Percentiles rank a stretch among this genome's conserved stretches.
These are phyloP conservation scores for Danio aesculapii DNA, from an alignment of 2,797 vertebrate genomes.

Conservation along the genomic window DNA sequence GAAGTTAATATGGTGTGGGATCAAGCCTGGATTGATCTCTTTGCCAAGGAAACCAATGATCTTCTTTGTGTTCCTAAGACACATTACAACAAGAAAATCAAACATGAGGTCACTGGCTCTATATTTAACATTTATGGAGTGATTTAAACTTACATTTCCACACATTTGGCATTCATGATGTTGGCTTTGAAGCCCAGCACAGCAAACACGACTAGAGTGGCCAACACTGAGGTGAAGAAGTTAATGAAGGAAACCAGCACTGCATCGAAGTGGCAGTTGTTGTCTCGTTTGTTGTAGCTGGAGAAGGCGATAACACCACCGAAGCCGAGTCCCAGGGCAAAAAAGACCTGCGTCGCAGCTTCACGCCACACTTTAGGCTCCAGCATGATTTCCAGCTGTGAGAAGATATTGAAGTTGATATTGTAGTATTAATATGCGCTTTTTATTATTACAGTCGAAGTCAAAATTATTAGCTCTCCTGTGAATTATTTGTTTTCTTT, in stretches of 20 bases:
- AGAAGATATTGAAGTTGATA: slow-evolving; percentile 34
- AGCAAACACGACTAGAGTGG: slow-evolving; percentile 96
- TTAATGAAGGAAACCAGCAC: slow-evolving; percentile 97
- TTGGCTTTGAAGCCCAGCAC: slow-evolving; percentile 98
- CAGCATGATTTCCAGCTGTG: slow-evolving; percentile 96
- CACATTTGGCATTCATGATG: slow-evolving; percentile 90
- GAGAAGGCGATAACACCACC: slow-evolving; percentile 99
- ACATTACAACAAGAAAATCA: neutral
- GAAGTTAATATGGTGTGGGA: slow-evolving; percentile 91
- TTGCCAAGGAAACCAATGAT: slow-evolving; percentile 83
- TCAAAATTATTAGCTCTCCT: too few relatives aligned
- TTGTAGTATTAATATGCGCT: too few relatives aligned
- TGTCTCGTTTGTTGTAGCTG: slow-evolving; percentile 98
- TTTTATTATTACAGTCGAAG: too few relatives aligned
- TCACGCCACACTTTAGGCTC: slow-evolving; percentile 96
- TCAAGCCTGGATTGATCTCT: slow-evolving; percentile 81
- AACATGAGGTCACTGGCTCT: too few relatives aligned
- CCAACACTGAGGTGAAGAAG: slow-evolving; percentile 97
- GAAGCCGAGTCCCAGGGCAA: slow-evolving; percentile 95
- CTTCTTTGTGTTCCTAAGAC: slow-evolving; percentile 85
- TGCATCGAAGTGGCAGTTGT: slow-evolving; percentile 99
- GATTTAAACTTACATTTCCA: slow-evolving; percentile 76
- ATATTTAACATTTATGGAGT: neutral
- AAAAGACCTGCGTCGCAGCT: slow-evolving; percentile 98
- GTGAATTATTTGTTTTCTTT: too few relatives aligned